These are phyloP conservation scores for Bubo bubo DNA, from an alignment of 2,113 vertebrate species.

Conservation along the genomic window DNA sequence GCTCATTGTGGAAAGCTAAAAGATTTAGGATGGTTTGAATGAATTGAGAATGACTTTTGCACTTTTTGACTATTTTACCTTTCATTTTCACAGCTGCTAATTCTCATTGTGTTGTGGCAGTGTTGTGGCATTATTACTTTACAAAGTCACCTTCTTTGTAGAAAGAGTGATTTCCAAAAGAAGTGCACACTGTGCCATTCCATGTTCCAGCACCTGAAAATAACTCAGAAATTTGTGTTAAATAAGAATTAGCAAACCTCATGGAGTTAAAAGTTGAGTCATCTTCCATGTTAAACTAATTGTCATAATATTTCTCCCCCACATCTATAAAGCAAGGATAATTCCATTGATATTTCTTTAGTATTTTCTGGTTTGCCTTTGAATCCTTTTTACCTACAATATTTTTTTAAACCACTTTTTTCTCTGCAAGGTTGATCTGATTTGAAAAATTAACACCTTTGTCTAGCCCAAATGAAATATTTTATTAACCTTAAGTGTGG, in stretches of 20 bases:
- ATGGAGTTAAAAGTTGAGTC: background rate
- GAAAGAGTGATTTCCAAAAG: background rate
- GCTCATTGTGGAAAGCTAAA: background rate
- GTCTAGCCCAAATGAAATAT: background rate
- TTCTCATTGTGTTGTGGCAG: background rate
- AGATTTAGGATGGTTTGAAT: background rate
- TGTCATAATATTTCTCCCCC: background rate
- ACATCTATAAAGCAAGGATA: background rate
- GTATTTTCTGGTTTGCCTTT: background rate
- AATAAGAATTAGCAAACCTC: background rate
- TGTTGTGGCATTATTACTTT: background rate
- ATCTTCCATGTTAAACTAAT: background rate
- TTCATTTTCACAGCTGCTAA: background rate
- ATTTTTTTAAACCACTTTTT: background rate
- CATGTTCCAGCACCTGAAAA: background rate
- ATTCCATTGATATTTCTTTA: background rate
- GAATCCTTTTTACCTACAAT: background rate
- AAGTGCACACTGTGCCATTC: background rate
- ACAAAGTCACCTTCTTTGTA: background rate
- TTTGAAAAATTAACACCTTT: background rate
- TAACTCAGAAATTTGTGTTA: background rate
- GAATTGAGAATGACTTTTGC: background rate
- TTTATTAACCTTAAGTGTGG: background rate
- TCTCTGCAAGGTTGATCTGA: background rate
- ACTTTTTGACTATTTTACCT: background rate